These are phyloP conservation scores for Acronicta aceris DNA, from an alignment of 2,888 invertebrate genomes.

Conservation along the genomic window DNA sequence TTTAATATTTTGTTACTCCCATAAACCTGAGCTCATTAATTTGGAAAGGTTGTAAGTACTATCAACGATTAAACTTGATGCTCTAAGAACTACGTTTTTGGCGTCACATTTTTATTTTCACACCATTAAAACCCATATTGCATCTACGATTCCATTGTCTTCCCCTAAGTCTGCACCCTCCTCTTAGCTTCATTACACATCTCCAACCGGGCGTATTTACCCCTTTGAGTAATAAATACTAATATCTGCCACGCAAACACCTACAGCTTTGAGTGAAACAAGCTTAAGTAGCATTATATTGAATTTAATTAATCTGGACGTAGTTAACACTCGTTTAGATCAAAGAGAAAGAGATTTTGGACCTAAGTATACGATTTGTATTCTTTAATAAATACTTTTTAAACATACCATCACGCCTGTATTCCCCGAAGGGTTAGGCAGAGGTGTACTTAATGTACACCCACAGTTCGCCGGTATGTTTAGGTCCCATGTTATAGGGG, in stretches of 20 bases:
- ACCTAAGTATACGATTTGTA: too few species aligned
- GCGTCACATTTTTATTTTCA: conserved; percentile 31
- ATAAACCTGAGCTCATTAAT: neutral
- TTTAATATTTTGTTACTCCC: conserved; percentile 1
- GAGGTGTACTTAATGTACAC: too few species aligned
- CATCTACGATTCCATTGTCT: conserved; percentile 38
- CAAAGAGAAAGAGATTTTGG: too few species aligned
- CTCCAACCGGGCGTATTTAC: conserved; percentile 41
- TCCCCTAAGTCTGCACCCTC: conserved; percentile 37
- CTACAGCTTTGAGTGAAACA: conserved; percentile 12
- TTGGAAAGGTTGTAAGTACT: neutral
- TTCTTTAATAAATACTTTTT: too few species aligned
- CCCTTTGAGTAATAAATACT: conserved; percentile 50
- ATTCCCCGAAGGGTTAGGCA: too few species aligned
- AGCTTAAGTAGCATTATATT: conserved; percentile 1
- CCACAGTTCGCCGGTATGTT: too few species aligned
- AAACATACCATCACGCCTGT: too few species aligned
- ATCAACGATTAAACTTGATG: neutral
- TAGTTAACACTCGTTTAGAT: too few species aligned
- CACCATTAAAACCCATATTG: conserved; percentile 24
- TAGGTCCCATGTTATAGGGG: too few species aligned
- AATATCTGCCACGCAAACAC: conserved; percentile 39
- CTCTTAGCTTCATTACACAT: conserved; percentile 48
- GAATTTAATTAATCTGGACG: too few species aligned
- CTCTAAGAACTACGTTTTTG: neutral